Base-by-base conservation (phyloP, 2,888 invertebrate genomes). In the Meandrusa payeni region DNA sequence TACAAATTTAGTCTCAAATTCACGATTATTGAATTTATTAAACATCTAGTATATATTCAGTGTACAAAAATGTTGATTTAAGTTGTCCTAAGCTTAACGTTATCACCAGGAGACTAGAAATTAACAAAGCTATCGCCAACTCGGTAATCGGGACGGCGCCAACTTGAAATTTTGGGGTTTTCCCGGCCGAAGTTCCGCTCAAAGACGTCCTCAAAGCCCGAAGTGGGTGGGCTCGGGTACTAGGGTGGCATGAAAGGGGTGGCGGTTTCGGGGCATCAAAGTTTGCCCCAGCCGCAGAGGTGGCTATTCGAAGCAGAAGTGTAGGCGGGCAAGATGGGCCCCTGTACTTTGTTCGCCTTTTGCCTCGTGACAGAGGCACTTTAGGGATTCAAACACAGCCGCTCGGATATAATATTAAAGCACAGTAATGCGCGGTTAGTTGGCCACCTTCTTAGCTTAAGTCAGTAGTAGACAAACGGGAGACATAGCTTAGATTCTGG, bases 171-270 rank as follows among this genome's bases (percentile, higher is more conserved):
- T 87, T 77, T 79, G 86, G 36, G 86, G 81, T 83, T 83, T 81
- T 81, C 80, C 76, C 76, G 70, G 69, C 73, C 72, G 74, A 83
- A 85, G 75, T 86, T 85, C 68, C 68, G 69, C 71, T 82, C 81
- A 86, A 86, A 85, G 85, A 83, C 82, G 83, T 80, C 82, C 85
- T 82, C 76, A 78, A 82, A 82, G 83, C 80, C 73, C 76, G 73
- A 55, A 69, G 75, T 71, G 78, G 83, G 81, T 75, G 77, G 77
- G 68, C 64, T 63, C 57, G 70, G 70, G 74, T 75, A 76, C 79
- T 67, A 70, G 76, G 80, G 80, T 62, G 79, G 76, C 62, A 68
- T 59, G 62, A 63, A n/a, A 66, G 68, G 76, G 78, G 77, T 69
- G 71, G 77, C 77, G 76, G 78, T 77, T 65, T 61, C 61, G 61